Percentiles rank a stretch among this genome's conserved stretches.
These are phyloP conservation scores for Catostylus mosaicus DNA, from an alignment of 30 jellyfish, hydroid and myxozoan species.

Conservation along the genomic window DNA sequence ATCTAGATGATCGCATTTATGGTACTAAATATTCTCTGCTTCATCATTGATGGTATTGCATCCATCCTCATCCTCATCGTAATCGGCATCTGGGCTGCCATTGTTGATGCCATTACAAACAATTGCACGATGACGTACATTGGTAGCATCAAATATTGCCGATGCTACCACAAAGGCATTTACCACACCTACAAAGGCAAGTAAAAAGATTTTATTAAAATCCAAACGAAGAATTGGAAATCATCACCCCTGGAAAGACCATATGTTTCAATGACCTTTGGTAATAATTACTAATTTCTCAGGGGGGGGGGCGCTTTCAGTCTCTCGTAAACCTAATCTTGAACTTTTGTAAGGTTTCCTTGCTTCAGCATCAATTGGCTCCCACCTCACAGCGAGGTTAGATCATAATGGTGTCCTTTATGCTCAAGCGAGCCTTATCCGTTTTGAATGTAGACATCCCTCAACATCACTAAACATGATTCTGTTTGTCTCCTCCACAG, in stretches of 20 bases:
- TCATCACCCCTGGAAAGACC: too few relatives aligned
- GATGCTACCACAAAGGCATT: constrained; percentile 30
- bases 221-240: too few relatives aligned
- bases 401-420: too few relatives aligned
- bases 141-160: neutral
- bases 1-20: constrained; percentile 67
- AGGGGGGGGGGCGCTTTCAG: too few relatives aligned
- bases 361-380: too few relatives aligned
- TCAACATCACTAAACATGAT: too few relatives aligned
- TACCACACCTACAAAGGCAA: constrained; percentile 24
- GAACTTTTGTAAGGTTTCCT: neutral
- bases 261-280: too few relatives aligned
- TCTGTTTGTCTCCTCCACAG: constrained; percentile 29
- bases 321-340: neutral
- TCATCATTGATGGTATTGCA: constrained; percentile 77
- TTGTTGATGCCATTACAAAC: constrained; percentile 37
- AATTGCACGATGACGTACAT: neutral
- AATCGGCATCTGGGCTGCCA: constrained; percentile 81
- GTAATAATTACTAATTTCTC: too few relatives aligned
- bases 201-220: too few relatives aligned
- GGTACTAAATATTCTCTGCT: constrained; percentile 87
- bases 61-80: constrained; percentile 71
- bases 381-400: too few relatives aligned
- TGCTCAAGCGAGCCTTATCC: too few relatives aligned
- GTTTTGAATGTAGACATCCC: too few relatives aligned